Evolutionary conservation across 2,113 vertebrate species (phyloP).

Genomic region (Apus apus): DNA sequence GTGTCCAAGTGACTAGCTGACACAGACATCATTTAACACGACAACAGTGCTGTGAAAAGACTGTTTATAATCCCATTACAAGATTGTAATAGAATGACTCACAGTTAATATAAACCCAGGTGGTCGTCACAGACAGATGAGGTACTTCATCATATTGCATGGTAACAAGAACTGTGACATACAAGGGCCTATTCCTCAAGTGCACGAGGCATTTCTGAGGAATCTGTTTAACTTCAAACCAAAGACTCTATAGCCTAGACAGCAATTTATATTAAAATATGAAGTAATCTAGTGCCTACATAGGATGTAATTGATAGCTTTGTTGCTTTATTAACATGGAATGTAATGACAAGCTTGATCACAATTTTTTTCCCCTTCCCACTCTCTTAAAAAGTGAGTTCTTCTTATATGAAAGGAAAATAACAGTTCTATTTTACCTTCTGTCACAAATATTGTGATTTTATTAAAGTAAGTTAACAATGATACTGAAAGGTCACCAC

Average conservation of each 20-base stretch:
- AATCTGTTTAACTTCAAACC: slow-evolving; percentile 24
- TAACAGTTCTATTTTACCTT: not conserved
- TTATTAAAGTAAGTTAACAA: not conserved
- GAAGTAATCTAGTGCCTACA: not conserved
- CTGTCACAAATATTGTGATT: not conserved
- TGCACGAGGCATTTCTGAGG: not conserved
- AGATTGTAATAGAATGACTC: not conserved
- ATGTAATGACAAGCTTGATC: not conserved
- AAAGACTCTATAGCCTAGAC: not conserved
- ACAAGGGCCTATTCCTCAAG: not conserved
- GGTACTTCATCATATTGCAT: not conserved
- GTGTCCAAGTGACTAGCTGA: not conserved
- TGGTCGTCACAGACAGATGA: slow-evolving; percentile 13
- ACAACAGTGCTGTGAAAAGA: not conserved
- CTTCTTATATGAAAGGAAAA: not conserved
- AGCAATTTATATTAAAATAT: not conserved
- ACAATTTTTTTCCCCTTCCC: not conserved
- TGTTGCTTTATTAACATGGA: not conserved
- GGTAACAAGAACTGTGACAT: not conserved
- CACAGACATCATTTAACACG: not conserved
- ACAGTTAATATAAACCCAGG: not conserved
- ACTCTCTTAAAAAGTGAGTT: not conserved
- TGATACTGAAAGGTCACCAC: not conserved
- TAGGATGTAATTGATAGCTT: not conserved
- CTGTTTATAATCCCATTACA: slow-evolving; percentile 8